phyloP scores from a whole-genome alignment of 2,113 vertebrate species.

The Columba janthina region DNA sequence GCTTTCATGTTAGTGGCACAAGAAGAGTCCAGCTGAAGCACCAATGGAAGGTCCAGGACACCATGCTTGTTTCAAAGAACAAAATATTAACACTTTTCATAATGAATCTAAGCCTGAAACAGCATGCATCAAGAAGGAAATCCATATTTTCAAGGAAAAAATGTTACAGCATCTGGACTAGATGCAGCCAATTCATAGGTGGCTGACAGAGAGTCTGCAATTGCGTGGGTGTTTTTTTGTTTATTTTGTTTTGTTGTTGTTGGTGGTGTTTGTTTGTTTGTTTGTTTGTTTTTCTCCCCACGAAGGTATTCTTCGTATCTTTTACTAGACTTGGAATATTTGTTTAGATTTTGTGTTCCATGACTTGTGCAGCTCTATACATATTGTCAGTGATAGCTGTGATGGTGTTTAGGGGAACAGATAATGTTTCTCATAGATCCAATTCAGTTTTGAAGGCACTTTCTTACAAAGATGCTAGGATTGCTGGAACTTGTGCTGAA shows the following conservation, averaged over 20 bases:
- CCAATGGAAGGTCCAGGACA: not conserved
- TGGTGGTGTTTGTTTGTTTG: too few species aligned
- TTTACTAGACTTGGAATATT: not conserved
- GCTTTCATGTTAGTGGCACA: not conserved
- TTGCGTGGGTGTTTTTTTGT: not conserved
- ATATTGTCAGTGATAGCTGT: not conserved
- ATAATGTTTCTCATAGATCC: not conserved
- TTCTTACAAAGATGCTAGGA: not conserved
- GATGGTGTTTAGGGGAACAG: not conserved
- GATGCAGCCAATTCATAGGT: not conserved
- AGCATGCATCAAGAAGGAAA: not conserved
- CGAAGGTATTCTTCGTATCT: not conserved
- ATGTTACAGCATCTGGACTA: not conserved
- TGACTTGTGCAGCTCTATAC: not conserved
- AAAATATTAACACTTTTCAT: not conserved
- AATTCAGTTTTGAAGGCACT: not conserved
- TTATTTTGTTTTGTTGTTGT: too few species aligned
- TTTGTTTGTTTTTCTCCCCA: too few species aligned
- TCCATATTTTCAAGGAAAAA: not conserved
- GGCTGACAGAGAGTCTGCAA: not conserved
- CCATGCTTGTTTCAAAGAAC: not conserved
- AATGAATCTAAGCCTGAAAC: not conserved
- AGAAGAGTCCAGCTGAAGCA: not conserved
- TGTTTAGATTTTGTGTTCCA: not conserved
- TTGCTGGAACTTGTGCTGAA: not conserved